These are phyloP conservation scores for Stenotaenia linearis DNA, from an alignment of 2,888 invertebrate species.

Conservation along the genomic window DNA sequence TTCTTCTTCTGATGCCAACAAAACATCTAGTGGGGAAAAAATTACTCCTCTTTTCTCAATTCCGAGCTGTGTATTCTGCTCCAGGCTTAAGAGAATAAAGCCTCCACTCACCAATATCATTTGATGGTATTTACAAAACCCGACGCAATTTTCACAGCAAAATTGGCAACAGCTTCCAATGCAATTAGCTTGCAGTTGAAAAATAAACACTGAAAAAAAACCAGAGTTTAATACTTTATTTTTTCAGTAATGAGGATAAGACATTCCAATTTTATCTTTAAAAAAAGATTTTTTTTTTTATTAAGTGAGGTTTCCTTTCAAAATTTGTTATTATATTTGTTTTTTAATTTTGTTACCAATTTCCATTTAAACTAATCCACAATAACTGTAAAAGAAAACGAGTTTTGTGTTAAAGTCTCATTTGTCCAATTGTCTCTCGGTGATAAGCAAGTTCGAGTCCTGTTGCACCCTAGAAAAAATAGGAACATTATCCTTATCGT, in stretches of 20 bases:
- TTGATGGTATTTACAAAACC: conserved; percentile 9
- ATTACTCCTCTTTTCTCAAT: neutral
- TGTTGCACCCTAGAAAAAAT: neutral
- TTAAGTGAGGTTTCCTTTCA: no score
- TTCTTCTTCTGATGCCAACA: conserved; percentile 9
- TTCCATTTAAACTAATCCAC: no score
- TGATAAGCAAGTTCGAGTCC: neutral
- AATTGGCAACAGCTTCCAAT: conserved; percentile 9
- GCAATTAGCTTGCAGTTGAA: neutral
- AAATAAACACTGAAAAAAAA: neutral
- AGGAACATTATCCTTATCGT: neutral
- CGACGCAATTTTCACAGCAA: conserved; percentile 5
- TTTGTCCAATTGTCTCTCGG: neutral
- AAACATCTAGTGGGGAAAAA: neutral
- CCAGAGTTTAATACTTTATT: neutral
- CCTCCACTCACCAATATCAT: conserved; percentile 1
- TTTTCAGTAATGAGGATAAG: neutral
- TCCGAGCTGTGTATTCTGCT: neutral
- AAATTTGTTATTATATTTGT: no score
- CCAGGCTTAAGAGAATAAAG: neutral
- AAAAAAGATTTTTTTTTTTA: neutral
- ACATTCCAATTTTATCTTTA: neutral
- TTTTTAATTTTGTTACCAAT: no score
- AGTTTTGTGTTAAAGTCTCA: neutral
- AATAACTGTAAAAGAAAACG: no score